Evolutionary conservation across 2,888 invertebrate species (phyloP), one percentile per base, ranked within the genome.

Genomic region (Leptinotarsa haldemani): DNA sequence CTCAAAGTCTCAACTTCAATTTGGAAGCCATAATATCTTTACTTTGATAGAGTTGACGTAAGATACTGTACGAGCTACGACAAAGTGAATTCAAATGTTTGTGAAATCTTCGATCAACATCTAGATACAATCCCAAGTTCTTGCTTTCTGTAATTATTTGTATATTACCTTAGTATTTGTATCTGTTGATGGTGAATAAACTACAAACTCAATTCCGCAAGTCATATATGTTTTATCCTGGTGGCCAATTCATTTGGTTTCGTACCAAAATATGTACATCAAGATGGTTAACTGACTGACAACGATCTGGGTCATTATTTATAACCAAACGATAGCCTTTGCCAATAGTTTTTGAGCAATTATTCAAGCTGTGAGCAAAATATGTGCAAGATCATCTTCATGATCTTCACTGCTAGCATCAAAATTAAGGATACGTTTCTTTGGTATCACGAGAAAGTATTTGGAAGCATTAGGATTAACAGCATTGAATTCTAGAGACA

Each of bases 381-480:
- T 85, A 84, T 94, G 94, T 0, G 94, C 95, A 3, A 95, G 88
- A 22, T 95, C 85, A 58, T 85, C 81, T 79, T 90, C 88, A 80
- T 90, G 91, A 0, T 84, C 85, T 52, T 90, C 90, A 1, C 89
- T 88, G 46, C 92, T 91, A 77, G 91, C 90, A 77, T 90, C 89
- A 53, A 96, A 84, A 83, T 90, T 90, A 0, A 92, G 87, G 77
- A 96, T 94, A 67, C 91, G 88, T 79, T 91, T 90, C 85, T 94
- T 94, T 0, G 96, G 96, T 78, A 96, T 94, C 5, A 96, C 94
- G 7, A 96, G 88, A 84, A 96, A 95, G 87, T 96, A 96, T 0
- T 92, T 91, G 0, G 96, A 96, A 0, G 95, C 96, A 85, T 95
- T 94, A 0, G 95, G 94, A 53, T 90, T 88, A 3, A 94, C 88